Percentiles rank a stretch among this genome's conserved stretches.
Conservation (phyloP, 1,140 invertebrate genomes). For the Augochlora pura region DNA sequence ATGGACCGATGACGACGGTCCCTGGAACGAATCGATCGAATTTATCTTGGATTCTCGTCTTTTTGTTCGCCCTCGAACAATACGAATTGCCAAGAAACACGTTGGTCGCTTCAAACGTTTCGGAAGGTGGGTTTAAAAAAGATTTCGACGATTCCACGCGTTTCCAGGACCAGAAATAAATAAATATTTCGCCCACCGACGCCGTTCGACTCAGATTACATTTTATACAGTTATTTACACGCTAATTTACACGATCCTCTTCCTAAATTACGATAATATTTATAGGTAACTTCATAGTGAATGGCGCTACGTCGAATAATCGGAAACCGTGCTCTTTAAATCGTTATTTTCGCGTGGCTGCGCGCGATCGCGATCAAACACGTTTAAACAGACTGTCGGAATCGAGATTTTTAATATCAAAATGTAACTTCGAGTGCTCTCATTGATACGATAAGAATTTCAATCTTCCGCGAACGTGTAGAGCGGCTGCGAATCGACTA, state of each 20-base stretch:
- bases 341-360: not conserved
- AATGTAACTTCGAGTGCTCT: not conserved
- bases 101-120: not conserved
- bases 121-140: not conserved
- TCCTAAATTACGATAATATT: conserved; percentile 28
- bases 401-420: not conserved
- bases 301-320: conserved; percentile 19
- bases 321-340: conserved; percentile 25
- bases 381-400: not conserved
- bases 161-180: conserved; percentile 26
- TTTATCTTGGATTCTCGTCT: no score
- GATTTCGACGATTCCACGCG: not conserved
- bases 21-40: not conserved
- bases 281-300: conserved; percentile 16
- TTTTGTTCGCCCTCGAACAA: no score
- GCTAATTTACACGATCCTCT: conserved; percentile 75
- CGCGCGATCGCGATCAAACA: not conserved
- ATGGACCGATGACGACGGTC: not conserved
- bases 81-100: not conserved
- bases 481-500: conserved; percentile 1
- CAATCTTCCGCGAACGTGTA: not conserved
- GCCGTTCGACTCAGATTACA: conserved; percentile 29
- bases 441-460: not conserved
- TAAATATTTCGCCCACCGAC: conserved; percentile 31
- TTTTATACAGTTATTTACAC: conserved; percentile 80